Evolutionary conservation across 2,797 vertebrate species (phyloP).

Genomic region (Aulostomus chinensis): DNA sequence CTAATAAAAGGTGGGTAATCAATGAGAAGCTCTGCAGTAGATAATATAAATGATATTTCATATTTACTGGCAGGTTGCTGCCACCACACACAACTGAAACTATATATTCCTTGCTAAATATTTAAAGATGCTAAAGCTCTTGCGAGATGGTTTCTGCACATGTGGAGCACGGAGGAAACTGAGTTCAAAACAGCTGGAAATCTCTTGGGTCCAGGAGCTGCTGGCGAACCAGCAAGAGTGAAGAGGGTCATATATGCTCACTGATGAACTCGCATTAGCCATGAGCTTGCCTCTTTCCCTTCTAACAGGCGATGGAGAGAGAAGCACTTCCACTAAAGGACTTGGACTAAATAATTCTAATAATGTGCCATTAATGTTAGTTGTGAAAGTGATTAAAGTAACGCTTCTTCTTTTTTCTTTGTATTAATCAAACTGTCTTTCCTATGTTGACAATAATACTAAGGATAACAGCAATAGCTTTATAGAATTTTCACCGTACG

Average conservation of each 20-base stretch:
- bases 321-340: no score
- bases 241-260: no score
- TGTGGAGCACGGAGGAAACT: neutral
- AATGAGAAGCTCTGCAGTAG: slow-evolving; percentile 30
- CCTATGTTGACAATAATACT: no score
- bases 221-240: no score
- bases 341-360: no score
- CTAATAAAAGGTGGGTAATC: neutral
- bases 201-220: neutral
- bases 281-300: neutral
- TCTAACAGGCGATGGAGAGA: no score
- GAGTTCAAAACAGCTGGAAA: slow-evolving; percentile 1
- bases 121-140: slow-evolving; percentile 8
- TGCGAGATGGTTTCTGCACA: slow-evolving; percentile 4
- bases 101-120: slow-evolving; percentile 12
- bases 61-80: slow-evolving; percentile 15
- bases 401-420: no score
- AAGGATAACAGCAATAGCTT: no score
- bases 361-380: no score
- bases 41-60: slow-evolving; percentile 25
- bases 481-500: no score
- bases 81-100: slow-evolving; percentile 18
- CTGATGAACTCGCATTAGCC: neutral
- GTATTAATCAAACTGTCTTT: no score
- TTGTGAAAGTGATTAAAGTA: no score